phyloP scores from a whole-genome alignment of 2,888 invertebrate genomes.

The Morpho deidamia region DNA sequence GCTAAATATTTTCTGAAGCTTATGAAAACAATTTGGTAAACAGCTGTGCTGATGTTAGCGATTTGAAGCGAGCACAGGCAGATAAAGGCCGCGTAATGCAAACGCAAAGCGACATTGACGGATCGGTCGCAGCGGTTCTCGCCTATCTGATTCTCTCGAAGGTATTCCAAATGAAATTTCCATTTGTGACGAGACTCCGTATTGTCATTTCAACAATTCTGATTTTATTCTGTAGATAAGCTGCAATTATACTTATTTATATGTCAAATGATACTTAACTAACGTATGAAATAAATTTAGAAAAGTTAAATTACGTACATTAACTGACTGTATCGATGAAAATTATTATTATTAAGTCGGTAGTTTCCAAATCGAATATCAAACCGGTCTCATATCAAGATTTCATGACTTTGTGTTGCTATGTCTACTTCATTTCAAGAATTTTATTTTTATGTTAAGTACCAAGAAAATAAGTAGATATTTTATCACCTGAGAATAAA shows the following conservation, averaged over 20 bases:
- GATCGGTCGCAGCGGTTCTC: conserved; percentile 69
- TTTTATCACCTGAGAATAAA: conserved; percentile 27
- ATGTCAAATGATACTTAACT: too few species aligned
- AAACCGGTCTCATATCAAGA: too few species aligned
- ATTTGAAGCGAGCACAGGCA: conserved; percentile 63
- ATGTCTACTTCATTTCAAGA: background rate
- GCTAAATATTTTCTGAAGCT: conserved; percentile 65
- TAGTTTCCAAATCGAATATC: background rate
- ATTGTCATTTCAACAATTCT: conserved; percentile 51
- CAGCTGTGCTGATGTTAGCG: conserved; percentile 70
- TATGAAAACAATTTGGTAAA: conserved; percentile 76
- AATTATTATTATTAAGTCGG: background rate
- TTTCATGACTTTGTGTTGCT: too few species aligned
- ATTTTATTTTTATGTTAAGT: background rate
- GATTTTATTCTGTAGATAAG: conserved; percentile 11
- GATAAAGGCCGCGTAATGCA: conserved; percentile 76
- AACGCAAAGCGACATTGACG: conserved; percentile 73
- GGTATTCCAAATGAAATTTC: conserved; percentile 72
- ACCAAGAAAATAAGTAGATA: conserved; percentile 22
- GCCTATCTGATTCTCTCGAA: conserved; percentile 75
- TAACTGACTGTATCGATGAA: background rate
- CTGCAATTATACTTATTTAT: background rate
- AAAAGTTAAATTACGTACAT: background rate
- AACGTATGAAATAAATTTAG: too few species aligned
- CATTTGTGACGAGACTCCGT: conserved; percentile 66